Percentiles rank a stretch among this genome's conserved stretches.
These are phyloP conservation scores for Melanostigma gelatinosum DNA, from an alignment of 2,113 vertebrate genomes.

Conservation along the genomic window DNA sequence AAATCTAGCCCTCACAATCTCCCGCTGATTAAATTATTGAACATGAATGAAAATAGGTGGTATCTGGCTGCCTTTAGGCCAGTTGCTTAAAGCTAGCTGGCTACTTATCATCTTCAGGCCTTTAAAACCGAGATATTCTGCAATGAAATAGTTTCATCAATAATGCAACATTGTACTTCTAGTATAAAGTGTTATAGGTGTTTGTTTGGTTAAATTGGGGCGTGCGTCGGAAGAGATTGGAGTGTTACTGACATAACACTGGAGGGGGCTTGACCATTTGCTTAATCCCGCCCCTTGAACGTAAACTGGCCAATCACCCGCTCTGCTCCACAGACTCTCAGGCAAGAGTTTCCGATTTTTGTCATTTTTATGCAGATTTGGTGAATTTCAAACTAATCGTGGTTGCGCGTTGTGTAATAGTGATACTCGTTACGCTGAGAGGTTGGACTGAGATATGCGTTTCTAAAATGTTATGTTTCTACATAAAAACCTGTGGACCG, in stretches of 20 bases:
- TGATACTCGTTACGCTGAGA: not conserved
- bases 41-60: not conserved
- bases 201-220: not conserved
- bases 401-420: not conserved
- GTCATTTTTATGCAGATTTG: not conserved
- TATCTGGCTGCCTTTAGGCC: not conserved
- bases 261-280: not conserved
- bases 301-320: not conserved
- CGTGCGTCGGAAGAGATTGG: not conserved
- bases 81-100: not conserved
- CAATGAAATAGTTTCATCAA: not conserved
- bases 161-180: not conserved
- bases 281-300: not conserved
- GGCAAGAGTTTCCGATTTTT: not conserved
- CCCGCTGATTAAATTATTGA: not conserved
- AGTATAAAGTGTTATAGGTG: not conserved
- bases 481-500: not conserved
- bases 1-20: slow-evolving; percentile 1
- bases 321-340: not conserved
- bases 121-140: not conserved
- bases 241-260: not conserved
- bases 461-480: not conserved
- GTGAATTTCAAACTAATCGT: not conserved
- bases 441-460: not conserved
- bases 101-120: not conserved